Percentiles rank a stretch among this genome's conserved stretches.
phyloP scores from a whole-genome alignment of 2,888 invertebrate species.

The Ryuthela nishihirai region DNA sequence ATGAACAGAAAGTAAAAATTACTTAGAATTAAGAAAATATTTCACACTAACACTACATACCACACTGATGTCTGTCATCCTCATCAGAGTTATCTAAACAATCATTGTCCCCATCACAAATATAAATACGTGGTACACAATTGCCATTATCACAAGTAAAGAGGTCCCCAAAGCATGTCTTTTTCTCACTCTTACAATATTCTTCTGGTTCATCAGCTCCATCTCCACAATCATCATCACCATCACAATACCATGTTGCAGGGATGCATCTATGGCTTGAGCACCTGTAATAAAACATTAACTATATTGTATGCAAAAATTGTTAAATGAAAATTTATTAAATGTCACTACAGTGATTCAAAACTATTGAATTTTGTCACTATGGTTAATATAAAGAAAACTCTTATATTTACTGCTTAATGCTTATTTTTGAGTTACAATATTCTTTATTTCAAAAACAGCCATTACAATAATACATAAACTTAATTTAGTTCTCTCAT shows the following conservation, averaged over 20 bases:
- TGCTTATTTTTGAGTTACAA: too few relatives aligned
- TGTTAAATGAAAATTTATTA: neutral
- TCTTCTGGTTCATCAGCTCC: constrained; percentile 88
- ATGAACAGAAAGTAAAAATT: too few relatives aligned
- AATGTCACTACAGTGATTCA: too few relatives aligned
- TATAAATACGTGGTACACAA: constrained; percentile 89
- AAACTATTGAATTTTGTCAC: too few relatives aligned
- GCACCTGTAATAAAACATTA: constrained; percentile 28
- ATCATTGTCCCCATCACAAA: constrained; percentile 93
- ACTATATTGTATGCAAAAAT: too few relatives aligned
- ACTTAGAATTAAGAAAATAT: too few relatives aligned
- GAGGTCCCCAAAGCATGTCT: constrained; percentile 91
- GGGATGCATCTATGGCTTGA: constrained; percentile 90
- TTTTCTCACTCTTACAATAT: constrained; percentile 85
- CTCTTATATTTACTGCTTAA: too few relatives aligned
- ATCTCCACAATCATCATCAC: constrained; percentile 88
- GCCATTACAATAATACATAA: too few relatives aligned
- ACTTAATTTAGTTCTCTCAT: too few relatives aligned
- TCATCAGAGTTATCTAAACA: constrained; percentile 92
- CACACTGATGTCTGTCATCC: constrained; percentile 83
- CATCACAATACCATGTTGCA: constrained; percentile 95
- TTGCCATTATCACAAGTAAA: constrained; percentile 96
- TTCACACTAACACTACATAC: constrained; percentile 51
- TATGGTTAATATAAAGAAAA: too few relatives aligned
- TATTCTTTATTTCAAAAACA: too few relatives aligned